Base-by-base conservation (phyloP, 2,113 vertebrate species). In the Chionomys nivalis region DNA sequence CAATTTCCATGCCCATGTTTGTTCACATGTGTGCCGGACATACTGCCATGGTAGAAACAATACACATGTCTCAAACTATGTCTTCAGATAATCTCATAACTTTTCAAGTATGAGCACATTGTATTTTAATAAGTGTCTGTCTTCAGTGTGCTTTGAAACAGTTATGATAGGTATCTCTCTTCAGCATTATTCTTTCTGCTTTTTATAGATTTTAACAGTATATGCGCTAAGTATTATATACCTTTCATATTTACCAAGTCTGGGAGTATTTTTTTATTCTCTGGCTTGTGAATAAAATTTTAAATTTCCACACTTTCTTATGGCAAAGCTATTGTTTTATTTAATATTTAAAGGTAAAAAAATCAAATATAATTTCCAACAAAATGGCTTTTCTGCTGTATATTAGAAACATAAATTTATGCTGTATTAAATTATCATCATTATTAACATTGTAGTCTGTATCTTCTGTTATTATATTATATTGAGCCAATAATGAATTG, bases 341-440 rank as follows among this genome's bases (percentile, higher is more conserved):
- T 89, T 61, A 55, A 33, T 90, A 61, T 23, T 90, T 96, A 82
- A 89, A 79, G 39, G 58, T 85, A 61, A 17, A 24, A 36, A 93
- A 77, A 73, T 61, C 17, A 79, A 39, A 65, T 70, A 44, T 33
- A 16, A 24, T 66, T 90, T 79, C 31, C 79, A 95, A n/a, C 4
- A 76, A 90, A 70, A 61, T 68, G 2, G 1, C 23, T 58, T 33
- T 7, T 49, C 10, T 79, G 36, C 9, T 81, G 0, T 78, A 68
- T 63, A 1, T 93, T 47, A 1, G 65, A 85, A 77, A 72, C 65
- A 42, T 21, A 42, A 7, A 61, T 90, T 70, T 36, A 49, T 75
- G 16, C 58, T 79, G 33, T 17, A 36, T 76, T 77, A 52, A 68
- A 13, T 68, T 26, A 63, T 26, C n/a, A 61, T 39, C 23, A 70